phyloP scores from a whole-genome alignment of 2,888 invertebrate species.

The Andrena bucephala region DNA sequence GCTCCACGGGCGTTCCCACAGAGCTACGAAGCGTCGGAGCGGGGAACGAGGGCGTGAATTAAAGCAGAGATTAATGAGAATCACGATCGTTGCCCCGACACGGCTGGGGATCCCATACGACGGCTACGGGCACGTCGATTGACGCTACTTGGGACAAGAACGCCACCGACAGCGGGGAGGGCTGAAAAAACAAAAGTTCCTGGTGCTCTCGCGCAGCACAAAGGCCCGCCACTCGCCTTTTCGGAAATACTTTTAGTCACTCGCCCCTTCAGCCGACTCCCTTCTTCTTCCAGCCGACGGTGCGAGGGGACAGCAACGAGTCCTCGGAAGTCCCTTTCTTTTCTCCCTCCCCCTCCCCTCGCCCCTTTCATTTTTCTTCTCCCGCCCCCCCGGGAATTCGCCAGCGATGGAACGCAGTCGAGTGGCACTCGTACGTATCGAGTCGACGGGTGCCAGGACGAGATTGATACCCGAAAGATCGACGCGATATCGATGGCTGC shows the following conservation, averaged over 20 bases:
- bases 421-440: constrained; percentile 54
- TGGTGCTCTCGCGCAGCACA: constrained; percentile 52
- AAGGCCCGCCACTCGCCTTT: constrained; percentile 63
- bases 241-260: constrained; percentile 66
- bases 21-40: constrained; percentile 4
- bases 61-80: constrained; percentile 44
- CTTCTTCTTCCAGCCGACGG: constrained; percentile 18
- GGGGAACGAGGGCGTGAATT: constrained; percentile 1
- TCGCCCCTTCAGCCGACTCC: constrained; percentile 8
- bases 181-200: constrained; percentile 60
- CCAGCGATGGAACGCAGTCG: constrained; percentile 53
- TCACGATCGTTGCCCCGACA: constrained; percentile 42
- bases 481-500: constrained; percentile 49
- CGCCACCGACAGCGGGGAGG: constrained; percentile 5
- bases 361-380: constrained; percentile 1
- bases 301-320: constrained; percentile 46
- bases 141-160: constrained; percentile 37
- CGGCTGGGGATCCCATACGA: background rate
- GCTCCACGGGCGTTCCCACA: too few species aligned
- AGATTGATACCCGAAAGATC: constrained; percentile 58
- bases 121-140: constrained; percentile 45
- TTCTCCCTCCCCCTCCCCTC: too few species aligned
- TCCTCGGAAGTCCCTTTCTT: constrained; percentile 55
- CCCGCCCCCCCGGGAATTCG: constrained; percentile 47
- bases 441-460: constrained; percentile 36